phyloP scores from a whole-genome alignment of 2,797 vertebrate genomes.

The Anas acuta region DNA sequence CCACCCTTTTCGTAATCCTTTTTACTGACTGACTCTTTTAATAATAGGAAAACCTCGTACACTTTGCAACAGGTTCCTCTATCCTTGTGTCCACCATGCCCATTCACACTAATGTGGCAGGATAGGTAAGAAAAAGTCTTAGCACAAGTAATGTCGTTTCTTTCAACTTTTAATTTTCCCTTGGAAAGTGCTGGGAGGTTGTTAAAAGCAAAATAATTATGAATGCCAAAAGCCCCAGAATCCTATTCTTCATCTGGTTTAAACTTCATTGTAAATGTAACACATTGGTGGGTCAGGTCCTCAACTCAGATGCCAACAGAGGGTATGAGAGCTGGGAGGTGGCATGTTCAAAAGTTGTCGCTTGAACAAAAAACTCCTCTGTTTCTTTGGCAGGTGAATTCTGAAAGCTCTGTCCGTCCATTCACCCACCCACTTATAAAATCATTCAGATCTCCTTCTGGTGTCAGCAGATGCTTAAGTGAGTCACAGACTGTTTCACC shows the following conservation, averaged over 20 bases:
- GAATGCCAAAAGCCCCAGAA: not conserved
- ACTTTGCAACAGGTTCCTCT: not conserved
- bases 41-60: not conserved
- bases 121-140: not conserved
- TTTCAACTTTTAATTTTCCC: not conserved
- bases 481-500: slow-evolving; percentile 20
- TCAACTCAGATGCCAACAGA: not conserved
- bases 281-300: not conserved
- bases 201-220: not conserved
- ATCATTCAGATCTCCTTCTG: not conserved
- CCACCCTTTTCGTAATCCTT: not conserved
- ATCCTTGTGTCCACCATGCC: not conserved
- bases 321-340: not conserved
- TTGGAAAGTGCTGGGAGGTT: not conserved
- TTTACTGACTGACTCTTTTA: not conserved
- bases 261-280: not conserved
- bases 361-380: not conserved
- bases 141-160: not conserved
- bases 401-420: not conserved
- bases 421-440: not conserved
- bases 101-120: fast-evolving
- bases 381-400: slow-evolving; percentile 1
- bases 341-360: not conserved
- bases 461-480: slow-evolving; percentile 22
- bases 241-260: not conserved